phyloP scores from a whole-genome alignment of 1,140 invertebrate genomes.

The Hermetia illucens region DNA sequence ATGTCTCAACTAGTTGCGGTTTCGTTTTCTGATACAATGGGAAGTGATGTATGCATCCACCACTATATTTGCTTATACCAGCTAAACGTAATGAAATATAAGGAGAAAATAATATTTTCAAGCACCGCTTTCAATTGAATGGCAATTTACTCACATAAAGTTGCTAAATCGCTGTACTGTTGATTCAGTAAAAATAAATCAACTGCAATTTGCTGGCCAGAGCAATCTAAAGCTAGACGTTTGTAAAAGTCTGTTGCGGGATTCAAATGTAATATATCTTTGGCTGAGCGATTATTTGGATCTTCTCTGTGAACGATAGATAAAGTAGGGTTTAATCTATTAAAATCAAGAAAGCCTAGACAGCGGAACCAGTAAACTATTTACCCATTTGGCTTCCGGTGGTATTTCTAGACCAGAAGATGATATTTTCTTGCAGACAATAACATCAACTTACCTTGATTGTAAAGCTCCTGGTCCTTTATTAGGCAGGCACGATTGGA shows the following conservation, averaged over 20 bases:
- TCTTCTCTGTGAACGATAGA: constrained; percentile 63
- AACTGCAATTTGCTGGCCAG: constrained; percentile 88
- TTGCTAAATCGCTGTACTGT: constrained; percentile 88
- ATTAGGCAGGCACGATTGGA: constrained; percentile 85
- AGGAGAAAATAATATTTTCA: constrained; percentile 2
- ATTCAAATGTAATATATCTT: constrained; percentile 71
- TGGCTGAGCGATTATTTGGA: constrained; percentile 63
- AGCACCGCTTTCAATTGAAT: not conserved
- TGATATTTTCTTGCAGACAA: too few relatives aligned
- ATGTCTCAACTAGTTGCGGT: constrained; percentile 51
- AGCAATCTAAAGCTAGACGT: constrained; percentile 88
- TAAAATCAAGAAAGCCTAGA: constrained; percentile 2
- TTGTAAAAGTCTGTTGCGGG: constrained; percentile 98
- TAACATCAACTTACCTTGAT: constrained; percentile 35
- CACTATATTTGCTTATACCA: constrained; percentile 89
- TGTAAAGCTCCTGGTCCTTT: constrained; percentile 78
- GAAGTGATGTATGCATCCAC: constrained; percentile 86
- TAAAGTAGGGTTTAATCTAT: not conserved
- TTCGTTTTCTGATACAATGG: constrained; percentile 72
- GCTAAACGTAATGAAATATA: constrained; percentile 37
- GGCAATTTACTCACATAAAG: constrained; percentile 55
- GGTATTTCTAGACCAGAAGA: not conserved
- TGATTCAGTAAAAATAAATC: constrained; percentile 90
- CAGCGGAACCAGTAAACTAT: too few relatives aligned
- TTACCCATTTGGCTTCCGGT: not conserved